Percentiles rank a stretch among this genome's conserved stretches.
These are phyloP conservation scores for Oxytorus armatus DNA, from an alignment of 2,888 invertebrate species.

Conservation along the genomic window DNA sequence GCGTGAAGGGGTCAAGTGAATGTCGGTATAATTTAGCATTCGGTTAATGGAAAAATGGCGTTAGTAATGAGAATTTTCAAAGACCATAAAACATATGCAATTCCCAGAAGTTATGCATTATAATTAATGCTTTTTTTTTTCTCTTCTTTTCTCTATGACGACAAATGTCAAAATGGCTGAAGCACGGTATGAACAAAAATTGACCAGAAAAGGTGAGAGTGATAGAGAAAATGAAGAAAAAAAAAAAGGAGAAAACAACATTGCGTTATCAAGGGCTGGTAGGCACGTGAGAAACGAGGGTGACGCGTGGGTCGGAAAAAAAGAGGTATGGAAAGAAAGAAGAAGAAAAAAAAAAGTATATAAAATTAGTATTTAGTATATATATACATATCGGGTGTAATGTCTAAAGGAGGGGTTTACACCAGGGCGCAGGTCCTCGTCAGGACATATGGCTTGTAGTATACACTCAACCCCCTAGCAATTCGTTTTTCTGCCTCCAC, in stretches of 20 bases:
- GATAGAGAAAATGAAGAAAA: background rate
- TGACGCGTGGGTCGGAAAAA: too few relatives aligned
- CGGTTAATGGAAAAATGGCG: slow-evolving; percentile 52
- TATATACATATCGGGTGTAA: slow-evolving; percentile 2
- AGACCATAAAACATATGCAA: slow-evolving; percentile 23
- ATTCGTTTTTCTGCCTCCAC: slow-evolving; percentile 66
- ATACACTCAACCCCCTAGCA: slow-evolving; percentile 15
- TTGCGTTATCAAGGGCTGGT: too few relatives aligned
- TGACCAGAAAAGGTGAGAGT: background rate
- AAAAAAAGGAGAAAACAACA: background rate
- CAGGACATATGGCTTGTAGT: slow-evolving; percentile 17
- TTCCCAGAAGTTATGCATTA: background rate
- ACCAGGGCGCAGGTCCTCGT: slow-evolving; percentile 69
- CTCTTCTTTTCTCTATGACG: background rate
- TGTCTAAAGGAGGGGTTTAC: slow-evolving; percentile 49
- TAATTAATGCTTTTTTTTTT: background rate
- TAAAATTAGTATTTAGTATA: slow-evolving; percentile 9
- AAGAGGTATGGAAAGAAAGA: too few relatives aligned
- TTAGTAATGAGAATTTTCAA: slow-evolving; percentile 18
- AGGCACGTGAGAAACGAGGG: too few relatives aligned
- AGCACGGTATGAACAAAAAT: background rate
- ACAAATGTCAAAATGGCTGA: background rate
- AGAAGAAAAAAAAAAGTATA: background rate
- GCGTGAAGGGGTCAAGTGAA: slow-evolving; percentile 56
- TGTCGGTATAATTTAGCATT: slow-evolving; percentile 62